Evolutionary conservation across 2,113 vertebrate species (phyloP).

Genomic region (Mormoops blainvillei): DNA sequence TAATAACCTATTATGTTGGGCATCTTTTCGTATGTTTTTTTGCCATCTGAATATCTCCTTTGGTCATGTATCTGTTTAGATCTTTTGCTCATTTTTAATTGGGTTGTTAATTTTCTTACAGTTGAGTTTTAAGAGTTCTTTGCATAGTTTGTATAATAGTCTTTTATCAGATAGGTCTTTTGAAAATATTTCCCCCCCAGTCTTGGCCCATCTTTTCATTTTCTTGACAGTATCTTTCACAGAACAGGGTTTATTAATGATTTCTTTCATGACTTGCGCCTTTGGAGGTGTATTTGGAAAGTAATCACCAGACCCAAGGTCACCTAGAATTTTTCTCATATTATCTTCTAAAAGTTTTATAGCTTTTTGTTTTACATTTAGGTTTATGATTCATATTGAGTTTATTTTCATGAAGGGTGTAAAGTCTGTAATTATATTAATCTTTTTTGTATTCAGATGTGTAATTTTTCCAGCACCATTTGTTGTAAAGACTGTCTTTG

Average conservation of each 20-base stretch:
- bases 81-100: neutral
- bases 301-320: neutral
- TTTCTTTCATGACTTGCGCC: neutral
- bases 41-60: neutral
- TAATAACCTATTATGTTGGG: neutral
- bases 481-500: neutral
- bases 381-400: neutral
- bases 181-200: neutral
- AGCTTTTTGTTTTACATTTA: neutral
- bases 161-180: neutral
- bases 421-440: neutral
- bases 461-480: neutral
- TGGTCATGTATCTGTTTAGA: neutral
- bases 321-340: neutral
- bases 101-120: neutral
- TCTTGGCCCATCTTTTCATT: neutral
- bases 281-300: neutral
- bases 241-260: neutral
- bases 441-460: neutral
- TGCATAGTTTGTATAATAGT: neutral
- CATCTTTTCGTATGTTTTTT: neutral
- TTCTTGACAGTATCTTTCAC: neutral
- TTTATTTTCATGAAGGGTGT: neutral
- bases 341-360: neutral
- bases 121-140: neutral